Evolutionary conservation across 2,113 vertebrate genomes (phyloP).

Genomic region (Clarias magur): DNA sequence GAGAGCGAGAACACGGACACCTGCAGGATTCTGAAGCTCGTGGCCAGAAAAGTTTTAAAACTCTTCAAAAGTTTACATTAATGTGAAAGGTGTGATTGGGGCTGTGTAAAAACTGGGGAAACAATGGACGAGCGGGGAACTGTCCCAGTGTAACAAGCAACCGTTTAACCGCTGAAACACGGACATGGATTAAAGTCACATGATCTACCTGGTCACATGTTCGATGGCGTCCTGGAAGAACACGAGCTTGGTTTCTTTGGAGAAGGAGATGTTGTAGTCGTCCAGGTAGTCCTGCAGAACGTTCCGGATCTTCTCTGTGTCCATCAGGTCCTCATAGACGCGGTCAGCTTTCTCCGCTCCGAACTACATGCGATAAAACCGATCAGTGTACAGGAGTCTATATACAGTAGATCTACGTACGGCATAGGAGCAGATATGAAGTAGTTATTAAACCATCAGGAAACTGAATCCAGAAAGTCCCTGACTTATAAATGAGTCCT

Average conservation of each 20-base stretch:
- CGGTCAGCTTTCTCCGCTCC: slow-evolving; percentile 71
- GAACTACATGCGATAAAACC: slow-evolving; percentile 52
- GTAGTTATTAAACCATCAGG: too few species aligned
- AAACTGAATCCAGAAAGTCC: too few species aligned
- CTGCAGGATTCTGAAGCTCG: neutral
- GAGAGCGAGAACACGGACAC: too few species aligned
- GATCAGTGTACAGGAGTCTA: neutral
- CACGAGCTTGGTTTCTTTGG: slow-evolving; percentile 83
- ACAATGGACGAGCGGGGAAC: neutral
- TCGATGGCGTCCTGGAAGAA: slow-evolving; percentile 89
- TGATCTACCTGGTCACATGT: slow-evolving; percentile 79
- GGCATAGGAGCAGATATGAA: too few species aligned
- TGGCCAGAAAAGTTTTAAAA: neutral
- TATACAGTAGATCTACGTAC: too few species aligned
- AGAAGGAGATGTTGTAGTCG: slow-evolving; percentile 79
- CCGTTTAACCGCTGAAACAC: neutral
- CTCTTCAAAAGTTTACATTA: too few species aligned
- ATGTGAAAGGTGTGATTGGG: neutral
- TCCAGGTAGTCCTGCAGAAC: slow-evolving; percentile 84
- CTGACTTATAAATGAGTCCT: too few species aligned
- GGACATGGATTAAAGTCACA: neutral
- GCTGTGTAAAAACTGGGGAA: neutral
- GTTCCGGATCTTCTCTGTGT: slow-evolving; percentile 74
- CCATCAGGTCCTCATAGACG: slow-evolving; percentile 78
- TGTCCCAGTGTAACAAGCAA: neutral